These are phyloP conservation scores for Argyresthia albistria DNA, from an alignment of 2,888 invertebrate species.

Conservation along the genomic window DNA sequence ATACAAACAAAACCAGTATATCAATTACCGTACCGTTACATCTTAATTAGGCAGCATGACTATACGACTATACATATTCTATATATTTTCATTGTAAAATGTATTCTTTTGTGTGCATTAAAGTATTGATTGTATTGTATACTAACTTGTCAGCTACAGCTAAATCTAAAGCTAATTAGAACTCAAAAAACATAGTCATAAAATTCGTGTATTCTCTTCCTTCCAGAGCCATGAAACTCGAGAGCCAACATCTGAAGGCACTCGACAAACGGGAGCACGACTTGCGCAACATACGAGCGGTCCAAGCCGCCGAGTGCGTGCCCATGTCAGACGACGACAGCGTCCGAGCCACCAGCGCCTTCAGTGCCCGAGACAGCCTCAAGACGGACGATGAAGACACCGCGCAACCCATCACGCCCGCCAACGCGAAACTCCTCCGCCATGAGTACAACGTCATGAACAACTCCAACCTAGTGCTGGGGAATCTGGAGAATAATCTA, in stretches of 20 bases:
- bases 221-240: slow-evolving; percentile 31
- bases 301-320: slow-evolving; percentile 55
- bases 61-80: no score
- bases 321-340: slow-evolving; percentile 67
- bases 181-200: no score
- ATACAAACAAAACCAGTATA: no score
- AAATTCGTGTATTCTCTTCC: neutral
- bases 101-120: no score
- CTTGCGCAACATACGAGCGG: slow-evolving; percentile 38
- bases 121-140: no score
- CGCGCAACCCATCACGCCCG: slow-evolving; percentile 55
- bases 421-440: slow-evolving; percentile 54
- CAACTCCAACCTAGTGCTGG: slow-evolving; percentile 61
- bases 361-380: slow-evolving; percentile 61
- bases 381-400: slow-evolving; percentile 67
- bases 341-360: slow-evolving; percentile 60
- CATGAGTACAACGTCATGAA: slow-evolving; percentile 65
- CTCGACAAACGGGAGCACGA: slow-evolving; percentile 48
- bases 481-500: slow-evolving; percentile 64
- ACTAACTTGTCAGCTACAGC: no score
- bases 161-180: no score
- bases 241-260: slow-evolving; percentile 29
- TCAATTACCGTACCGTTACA: no score
- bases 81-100: no score
- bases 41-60: no score